These are phyloP conservation scores for Molothrus ater DNA, from an alignment of 2,797 vertebrate species.

Conservation along the genomic window DNA sequence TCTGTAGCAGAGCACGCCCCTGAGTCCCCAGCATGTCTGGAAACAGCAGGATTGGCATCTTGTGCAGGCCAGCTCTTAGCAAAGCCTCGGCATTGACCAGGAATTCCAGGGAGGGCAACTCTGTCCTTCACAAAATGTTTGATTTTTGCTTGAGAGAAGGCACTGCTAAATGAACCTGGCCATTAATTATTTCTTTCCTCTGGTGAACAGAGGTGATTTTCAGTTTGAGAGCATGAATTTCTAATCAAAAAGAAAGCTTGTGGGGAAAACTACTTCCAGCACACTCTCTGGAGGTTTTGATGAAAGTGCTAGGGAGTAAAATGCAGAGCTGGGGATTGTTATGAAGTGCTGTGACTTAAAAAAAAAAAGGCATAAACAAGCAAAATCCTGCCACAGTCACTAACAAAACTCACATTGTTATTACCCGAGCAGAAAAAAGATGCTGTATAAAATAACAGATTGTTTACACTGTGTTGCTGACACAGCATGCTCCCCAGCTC, in stretches of 20 bases:
- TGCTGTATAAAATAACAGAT: conserved; percentile 5
- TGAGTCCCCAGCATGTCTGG: neutral
- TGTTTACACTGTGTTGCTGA: neutral
- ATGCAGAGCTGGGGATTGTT: neutral
- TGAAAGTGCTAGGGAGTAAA: neutral
- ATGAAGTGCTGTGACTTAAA: neutral
- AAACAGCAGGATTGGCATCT: neutral
- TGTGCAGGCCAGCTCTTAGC: neutral
- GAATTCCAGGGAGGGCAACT: neutral
- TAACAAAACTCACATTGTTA: neutral
- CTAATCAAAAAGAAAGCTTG: neutral
- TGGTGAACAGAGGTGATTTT: neutral
- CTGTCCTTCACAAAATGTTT: neutral
- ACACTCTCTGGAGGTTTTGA: neutral
- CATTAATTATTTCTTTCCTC: neutral
- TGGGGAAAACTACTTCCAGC: neutral
- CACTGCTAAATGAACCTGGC: neutral
- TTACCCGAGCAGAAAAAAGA: neutral
- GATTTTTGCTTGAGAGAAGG: neutral
- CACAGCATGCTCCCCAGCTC: neutral
- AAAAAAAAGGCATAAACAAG: neutral
- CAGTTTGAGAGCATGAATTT: neutral
- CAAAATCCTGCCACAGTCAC: neutral
- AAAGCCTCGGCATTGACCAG: neutral
- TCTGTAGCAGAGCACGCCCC: neutral